These are phyloP conservation scores for Antitype chi DNA, from an alignment of 2,888 invertebrate species.

Conservation along the genomic window DNA sequence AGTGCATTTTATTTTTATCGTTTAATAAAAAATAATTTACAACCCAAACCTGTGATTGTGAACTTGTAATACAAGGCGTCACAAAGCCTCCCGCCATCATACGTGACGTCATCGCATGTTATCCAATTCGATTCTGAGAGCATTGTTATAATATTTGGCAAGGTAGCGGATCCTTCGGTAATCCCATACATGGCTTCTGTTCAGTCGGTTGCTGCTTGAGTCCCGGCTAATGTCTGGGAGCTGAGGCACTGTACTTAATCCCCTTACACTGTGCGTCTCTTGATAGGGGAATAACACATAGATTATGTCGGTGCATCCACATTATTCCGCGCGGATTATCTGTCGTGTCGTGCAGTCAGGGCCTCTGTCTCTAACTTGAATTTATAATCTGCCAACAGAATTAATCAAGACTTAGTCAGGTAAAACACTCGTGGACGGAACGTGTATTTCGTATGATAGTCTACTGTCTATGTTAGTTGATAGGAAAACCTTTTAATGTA, in stretches of 20 bases:
- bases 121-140: conserved; percentile 51
- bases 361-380: conserved; percentile 68
- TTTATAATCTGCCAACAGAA: conserved; percentile 74
- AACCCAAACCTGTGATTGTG: not conserved
- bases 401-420: conserved; percentile 70
- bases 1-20: conserved; percentile 14
- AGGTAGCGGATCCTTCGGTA: conserved; percentile 55
- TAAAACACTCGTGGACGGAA: conserved; percentile 24
- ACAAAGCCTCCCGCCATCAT: conserved; percentile 21
- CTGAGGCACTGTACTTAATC: conserved; percentile 77
- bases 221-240: conserved; percentile 71
- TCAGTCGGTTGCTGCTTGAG: conserved; percentile 62
- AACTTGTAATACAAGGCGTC: conserved; percentile 4
- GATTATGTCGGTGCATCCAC: conserved; percentile 80
- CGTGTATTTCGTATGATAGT: conserved; percentile 6
- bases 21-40: conserved; percentile 5
- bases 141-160: conserved; percentile 67
- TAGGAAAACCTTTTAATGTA: not conserved
- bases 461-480: not conserved
- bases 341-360: conserved; percentile 74
- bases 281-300: conserved; percentile 79
- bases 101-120: conserved; percentile 40
- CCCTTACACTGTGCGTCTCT: conserved; percentile 74
- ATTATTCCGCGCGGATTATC: conserved; percentile 81
- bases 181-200: conserved; percentile 67